Conservation (phyloP, 2,113 vertebrate genomes). For the Carlito syrichta region DNA sequence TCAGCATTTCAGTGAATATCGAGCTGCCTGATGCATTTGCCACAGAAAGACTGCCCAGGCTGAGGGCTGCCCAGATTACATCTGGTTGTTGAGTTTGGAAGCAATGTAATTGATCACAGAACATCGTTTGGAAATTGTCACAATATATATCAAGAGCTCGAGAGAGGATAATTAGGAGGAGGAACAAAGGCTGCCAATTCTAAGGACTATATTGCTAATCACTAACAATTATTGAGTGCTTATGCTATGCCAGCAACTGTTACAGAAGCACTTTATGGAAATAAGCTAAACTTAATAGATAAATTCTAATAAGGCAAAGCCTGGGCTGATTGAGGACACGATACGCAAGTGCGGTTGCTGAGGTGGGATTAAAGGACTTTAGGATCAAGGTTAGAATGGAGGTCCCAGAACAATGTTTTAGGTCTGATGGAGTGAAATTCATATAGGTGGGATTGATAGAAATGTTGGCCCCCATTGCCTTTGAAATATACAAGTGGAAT, state of each 20-base stretch:
- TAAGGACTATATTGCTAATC: background rate
- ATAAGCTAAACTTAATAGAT: background rate
- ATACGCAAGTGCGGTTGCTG: background rate
- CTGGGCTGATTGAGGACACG: background rate
- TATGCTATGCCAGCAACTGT: background rate
- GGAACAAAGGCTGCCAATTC: accelerated
- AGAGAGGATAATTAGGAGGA: background rate
- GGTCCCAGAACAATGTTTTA: background rate
- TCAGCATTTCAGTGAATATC: background rate
- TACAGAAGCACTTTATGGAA: background rate
- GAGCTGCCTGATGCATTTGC: background rate
- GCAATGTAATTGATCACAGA: background rate
- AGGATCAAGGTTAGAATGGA: too few relatives aligned
- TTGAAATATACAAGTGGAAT: background rate
- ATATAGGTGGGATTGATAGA: background rate
- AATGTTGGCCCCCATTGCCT: background rate
- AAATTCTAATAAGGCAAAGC: background rate
- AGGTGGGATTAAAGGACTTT: background rate
- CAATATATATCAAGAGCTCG: background rate
- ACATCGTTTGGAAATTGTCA: background rate
- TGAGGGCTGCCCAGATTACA: background rate
- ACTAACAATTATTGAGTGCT: background rate
- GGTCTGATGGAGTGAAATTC: background rate
- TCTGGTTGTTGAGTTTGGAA: background rate
- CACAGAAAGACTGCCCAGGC: background rate